Evolutionary conservation across 2,797 vertebrate species (phyloP), one percentile per base, ranked within the genome.

Genomic region (Dermochelys coriacea): DNA sequence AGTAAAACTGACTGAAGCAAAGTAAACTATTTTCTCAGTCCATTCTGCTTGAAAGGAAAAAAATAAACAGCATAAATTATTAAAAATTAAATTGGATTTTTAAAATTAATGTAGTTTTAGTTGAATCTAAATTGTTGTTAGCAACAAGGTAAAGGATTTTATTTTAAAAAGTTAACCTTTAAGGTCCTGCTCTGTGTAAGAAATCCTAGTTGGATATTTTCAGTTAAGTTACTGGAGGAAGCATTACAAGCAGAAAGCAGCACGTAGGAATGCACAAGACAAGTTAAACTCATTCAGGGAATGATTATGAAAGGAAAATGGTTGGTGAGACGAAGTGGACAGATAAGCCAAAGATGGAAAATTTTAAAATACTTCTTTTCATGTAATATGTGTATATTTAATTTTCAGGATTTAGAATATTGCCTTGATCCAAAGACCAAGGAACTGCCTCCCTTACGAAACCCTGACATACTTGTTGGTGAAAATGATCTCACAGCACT

Each of bases 401-500:
- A 8, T 97, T 98, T 96, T 78, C 93, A 99, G 99, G 98, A 98
- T 93, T 95, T 99, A 34, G 99, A 99, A 83, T 99, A 99, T 83
- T 98, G 97, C 93, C 98, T 99, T 55, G 99, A 99, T 93, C 98
- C 98, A 3, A 99, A 99, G 96, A 99, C 98, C 0, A 99, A 99
- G 98, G 99, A 99, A 87, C 98, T 99, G 68, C 99, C 99, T 3
- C 99, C 99, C 87, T 95, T 99, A 95, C 98, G 99, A 89, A 99
- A 99, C 98, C 99, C 99, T 0, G 99, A 99, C 98, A 99, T 99
- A 96, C 98, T 99, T 88, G 99, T 99, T 52, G 99, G 99, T 12
- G 99, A 99, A 96, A 99, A 99, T 96, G 99, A 99, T 98, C 99
- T 99, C 96, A 99, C 99, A 2, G 99, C 99, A 0, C 99, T 99